Conservation (phyloP, 92 coral and sea anemone species). For the Desmophyllum pertusum region DNA sequence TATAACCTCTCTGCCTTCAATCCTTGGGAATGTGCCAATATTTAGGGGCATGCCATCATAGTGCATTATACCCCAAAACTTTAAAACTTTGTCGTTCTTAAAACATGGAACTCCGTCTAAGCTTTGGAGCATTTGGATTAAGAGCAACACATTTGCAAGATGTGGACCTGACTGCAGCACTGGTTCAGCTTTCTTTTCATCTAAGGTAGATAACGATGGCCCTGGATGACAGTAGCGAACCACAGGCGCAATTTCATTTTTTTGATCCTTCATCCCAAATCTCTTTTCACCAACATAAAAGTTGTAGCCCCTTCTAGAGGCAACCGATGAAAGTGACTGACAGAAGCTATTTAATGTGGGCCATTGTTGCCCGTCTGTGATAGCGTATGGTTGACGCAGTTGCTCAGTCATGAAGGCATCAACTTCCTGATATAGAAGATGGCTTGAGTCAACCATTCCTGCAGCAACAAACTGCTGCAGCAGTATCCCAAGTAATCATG, state of each 20-base stretch:
- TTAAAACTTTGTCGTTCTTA: constrained; percentile 10
- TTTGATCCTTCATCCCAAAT: constrained; percentile 47
- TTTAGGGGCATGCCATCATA: constrained; percentile 68
- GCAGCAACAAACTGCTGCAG: constrained; percentile 52
- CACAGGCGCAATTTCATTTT: constrained; percentile 26
- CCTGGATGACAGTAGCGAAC: constrained; percentile 54
- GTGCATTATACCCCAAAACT: constrained; percentile 32
- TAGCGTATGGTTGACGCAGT: constrained; percentile 58
- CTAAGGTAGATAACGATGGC: constrained; percentile 57
- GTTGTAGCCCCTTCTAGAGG: constrained; percentile 38
- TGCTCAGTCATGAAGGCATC: constrained; percentile 68
- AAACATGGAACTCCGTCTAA: constrained; percentile 51
- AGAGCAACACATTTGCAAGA: constrained; percentile 38
- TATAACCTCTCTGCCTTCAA: constrained; percentile 6
- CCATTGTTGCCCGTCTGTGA: constrained; percentile 57
- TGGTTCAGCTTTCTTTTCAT: constrained; percentile 32
- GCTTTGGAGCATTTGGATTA: constrained; percentile 22
- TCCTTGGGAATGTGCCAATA: constrained; percentile 42
- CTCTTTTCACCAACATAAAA: constrained; percentile 53
- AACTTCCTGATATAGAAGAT: constrained; percentile 53
- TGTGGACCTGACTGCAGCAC: constrained; percentile 44
- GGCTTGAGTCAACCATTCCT: constrained; percentile 52
- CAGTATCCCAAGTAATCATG: constrained; percentile 59
- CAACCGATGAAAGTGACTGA: constrained; percentile 50
- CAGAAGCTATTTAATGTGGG: constrained; percentile 64